Evolutionary conservation across 2,888 invertebrate genomes (phyloP).

Genomic region (Hyposoter didymator): DNA sequence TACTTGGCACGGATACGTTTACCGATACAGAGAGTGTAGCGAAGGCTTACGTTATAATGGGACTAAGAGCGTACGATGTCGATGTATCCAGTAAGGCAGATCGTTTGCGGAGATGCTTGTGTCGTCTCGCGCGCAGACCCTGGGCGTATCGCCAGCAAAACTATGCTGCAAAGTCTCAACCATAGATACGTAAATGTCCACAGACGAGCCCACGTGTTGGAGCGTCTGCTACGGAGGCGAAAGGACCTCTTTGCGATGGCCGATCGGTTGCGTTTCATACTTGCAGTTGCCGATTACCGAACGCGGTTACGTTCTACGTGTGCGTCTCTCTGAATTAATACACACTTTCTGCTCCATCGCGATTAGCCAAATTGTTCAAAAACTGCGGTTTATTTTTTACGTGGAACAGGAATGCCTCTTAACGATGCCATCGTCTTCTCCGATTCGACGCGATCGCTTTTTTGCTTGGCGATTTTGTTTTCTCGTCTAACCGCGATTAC

Average conservation of each 20-base stretch:
- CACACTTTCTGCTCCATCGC: conserved; percentile 62
- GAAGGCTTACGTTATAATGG: conserved; percentile 67
- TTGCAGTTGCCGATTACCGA: conserved; percentile 54
- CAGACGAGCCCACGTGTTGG: neutral
- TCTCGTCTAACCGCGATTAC: neutral
- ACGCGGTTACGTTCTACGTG: conserved; percentile 8
- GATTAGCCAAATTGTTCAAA: conserved; percentile 80
- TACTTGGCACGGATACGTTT: conserved; percentile 63
- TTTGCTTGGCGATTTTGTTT: neutral
- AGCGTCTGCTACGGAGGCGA: neutral
- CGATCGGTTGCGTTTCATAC: conserved; percentile 40
- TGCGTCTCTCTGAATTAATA: conserved; percentile 1
- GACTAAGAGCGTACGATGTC: conserved; percentile 64
- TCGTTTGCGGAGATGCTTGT: conserved; percentile 61
- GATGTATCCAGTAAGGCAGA: conserved; percentile 57
- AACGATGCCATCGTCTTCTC: neutral
- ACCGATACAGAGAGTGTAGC: conserved; percentile 54
- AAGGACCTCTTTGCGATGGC: conserved; percentile 45
- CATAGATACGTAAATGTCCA: neutral
- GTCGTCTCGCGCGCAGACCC: conserved; percentile 29
- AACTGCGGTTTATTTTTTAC: conserved; percentile 69
- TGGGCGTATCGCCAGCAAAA: conserved; percentile 67
- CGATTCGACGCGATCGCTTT: neutral
- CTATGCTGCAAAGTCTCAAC: conserved; percentile 56
- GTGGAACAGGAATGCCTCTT: neutral